A percentile compares a stretch with the other conserved stretches of the same genome.
phyloP scores from a whole-genome alignment of 1,140 invertebrate species.

The Euglossa dilemma region DNA sequence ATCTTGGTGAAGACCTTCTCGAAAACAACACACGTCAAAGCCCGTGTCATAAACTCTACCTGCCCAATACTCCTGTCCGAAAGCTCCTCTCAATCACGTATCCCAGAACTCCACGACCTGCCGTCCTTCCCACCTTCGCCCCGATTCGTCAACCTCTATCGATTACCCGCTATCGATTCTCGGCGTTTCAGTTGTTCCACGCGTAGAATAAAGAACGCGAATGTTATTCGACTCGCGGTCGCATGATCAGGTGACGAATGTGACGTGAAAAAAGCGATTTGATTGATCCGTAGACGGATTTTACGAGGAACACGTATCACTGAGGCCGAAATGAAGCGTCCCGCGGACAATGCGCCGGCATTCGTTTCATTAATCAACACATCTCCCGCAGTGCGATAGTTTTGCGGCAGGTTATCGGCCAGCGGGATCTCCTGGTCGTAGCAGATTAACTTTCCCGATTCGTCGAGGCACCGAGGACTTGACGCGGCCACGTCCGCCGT shows the following conservation, averaged over 20 bases:
- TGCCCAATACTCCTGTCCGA: too few relatives aligned
- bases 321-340: conserved; percentile 5
- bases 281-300: conserved; percentile 33
- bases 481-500: neutral
- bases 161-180: neutral
- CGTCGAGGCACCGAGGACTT: neutral
- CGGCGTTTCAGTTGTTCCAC: neutral
- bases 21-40: too few relatives aligned
- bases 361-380: conserved; percentile 41
- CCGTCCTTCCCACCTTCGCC: neutral
- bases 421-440: conserved; percentile 9
- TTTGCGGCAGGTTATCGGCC: conserved; percentile 31
- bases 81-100: too few relatives aligned
- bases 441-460: conserved; percentile 36
- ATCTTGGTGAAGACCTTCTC: too few relatives aligned
- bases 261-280: conserved; percentile 6
- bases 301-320: neutral
- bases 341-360: conserved; percentile 14
- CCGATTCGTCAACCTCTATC: neutral
- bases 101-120: too few relatives aligned
- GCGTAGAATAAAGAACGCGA: conserved; percentile 3
- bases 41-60: too few relatives aligned
- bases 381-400: conserved; percentile 22
- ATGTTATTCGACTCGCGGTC: neutral
- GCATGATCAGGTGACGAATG: neutral